Base-by-base conservation (phyloP, 2,797 vertebrate genomes). In the Menidia menidia region DNA sequence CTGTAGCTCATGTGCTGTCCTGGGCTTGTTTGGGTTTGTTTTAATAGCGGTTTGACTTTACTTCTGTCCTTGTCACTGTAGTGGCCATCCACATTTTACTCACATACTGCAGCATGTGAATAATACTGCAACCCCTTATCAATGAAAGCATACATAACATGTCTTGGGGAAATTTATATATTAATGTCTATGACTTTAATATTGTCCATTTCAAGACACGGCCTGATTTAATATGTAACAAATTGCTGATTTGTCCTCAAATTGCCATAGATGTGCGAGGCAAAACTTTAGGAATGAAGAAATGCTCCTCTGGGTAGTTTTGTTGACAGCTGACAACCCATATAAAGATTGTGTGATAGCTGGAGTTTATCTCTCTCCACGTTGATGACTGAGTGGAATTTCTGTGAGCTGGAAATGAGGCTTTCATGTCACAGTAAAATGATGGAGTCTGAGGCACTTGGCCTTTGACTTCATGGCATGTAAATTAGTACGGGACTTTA, bases 401-500 rank as follows among this genome's bases (percentile, higher is more conserved):
- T 43, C 16, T 19, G 18, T 6, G 31, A 62, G 52, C 48, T 14
- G 44, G 30, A 66, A 13, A 7, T 33, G 33, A 0, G 9, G 45
- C 51, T 61, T 68, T 12, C 5, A 1, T 54, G 31, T 5, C 3
- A 0, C 4, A 10, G 16, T 5, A 25, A 0, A 12, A 39, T 0
- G 15, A 12, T 52, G 32, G 55, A 65, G 33, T 54, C 47, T 0
- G 32, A 61, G 31, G 58, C 60, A n/a, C 19, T 44, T 3, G 81
- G 77, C 65, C 79, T 66, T 70, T 62, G 48, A 67, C 75, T 53
- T 3, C 30, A 6, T 6, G 3, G 0, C 3, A 1, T 11, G 47
- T 79, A 71, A 82, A 72, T 73, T 54, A 70, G 51, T 35, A 1
- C 1, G 10, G 55, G 61, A 32, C 15, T 31, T 52, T 64, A 64